phyloP scores from a whole-genome alignment of 64 coral and sea anemone species.

The Pocillopora verrucosa region DNA sequence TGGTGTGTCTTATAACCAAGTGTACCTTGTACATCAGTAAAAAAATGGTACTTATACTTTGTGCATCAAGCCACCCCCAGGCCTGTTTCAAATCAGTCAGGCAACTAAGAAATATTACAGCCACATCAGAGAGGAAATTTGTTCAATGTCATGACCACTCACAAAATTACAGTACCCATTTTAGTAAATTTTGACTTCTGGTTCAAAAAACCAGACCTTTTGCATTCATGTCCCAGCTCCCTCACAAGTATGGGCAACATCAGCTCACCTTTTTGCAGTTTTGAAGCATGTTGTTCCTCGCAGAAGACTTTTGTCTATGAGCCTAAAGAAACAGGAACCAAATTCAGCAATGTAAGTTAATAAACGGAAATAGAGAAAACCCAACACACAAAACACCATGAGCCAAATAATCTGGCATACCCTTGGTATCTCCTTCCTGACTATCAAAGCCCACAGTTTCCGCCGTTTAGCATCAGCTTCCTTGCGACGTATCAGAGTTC shows the following conservation, averaged over 20 bases:
- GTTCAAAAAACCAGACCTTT: not conserved
- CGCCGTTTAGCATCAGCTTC: conserved; percentile 89
- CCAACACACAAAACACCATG: no score
- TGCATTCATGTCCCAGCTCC: no score
- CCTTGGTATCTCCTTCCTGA: conserved; percentile 93
- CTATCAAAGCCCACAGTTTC: conserved; percentile 87
- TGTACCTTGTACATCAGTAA: no score
- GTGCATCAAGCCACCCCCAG: no score
- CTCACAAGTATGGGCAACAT: not conserved
- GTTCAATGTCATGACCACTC: no score
- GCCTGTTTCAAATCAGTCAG: no score
- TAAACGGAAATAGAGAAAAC: not conserved
- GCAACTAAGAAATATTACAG: no score
- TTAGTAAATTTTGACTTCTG: no score
- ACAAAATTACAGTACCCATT: no score
- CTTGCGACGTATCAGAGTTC: conserved; percentile 70
- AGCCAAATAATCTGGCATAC: conserved; percentile 23
- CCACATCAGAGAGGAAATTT: no score
- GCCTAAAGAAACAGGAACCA: conserved; percentile 44
- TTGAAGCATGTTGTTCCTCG: conserved; percentile 88
- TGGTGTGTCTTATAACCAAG: no score
- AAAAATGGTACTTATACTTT: no score
- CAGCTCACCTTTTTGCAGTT: conserved; percentile 94
- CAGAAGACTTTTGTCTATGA: conserved; percentile 93
- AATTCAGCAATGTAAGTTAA: not conserved